Base-by-base conservation (phyloP, 2,888 invertebrate species). In the Drosophila quinaria region DNA sequence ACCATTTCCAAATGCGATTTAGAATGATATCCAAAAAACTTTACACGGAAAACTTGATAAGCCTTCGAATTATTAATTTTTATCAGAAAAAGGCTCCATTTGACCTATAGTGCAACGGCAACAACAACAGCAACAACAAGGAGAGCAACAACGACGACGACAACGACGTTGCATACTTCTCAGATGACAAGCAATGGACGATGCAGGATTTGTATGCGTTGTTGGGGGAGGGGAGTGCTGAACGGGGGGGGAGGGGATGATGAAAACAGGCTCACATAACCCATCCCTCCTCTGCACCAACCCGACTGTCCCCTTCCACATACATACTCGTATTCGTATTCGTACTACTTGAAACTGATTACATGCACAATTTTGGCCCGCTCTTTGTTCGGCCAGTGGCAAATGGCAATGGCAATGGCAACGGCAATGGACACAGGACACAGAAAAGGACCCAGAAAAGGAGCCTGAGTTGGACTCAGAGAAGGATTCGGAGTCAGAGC, bases 301-400 rank as follows among this genome's bases (percentile, higher is more conserved):
- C 3, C n/a, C n/a, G n/a, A n/a, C n/a, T n/a, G n/a, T 22, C 22
- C 42, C 9, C 29, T 5, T 10, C 1, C 9, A 55, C 75, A 71
- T 65, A 71, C 67, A 83, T 74, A 72, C 55, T 51, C 64, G 35
- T 42, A 46, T 52, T 65, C 67, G 81, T 73, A 75, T 51, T 51
- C 64, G 35, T 42, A 46, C 59, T 65, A 78, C 87, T 87, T 87
- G 78, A 83, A 87, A 87, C 84, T 87, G 84, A 87, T 85, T 85
- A 86, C 82, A 86, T 87, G 87, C 85, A 85, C 85, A 85, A 87
- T 81, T 87, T 87, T 84, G 78, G 80, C 84, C 75, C 69, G 78
- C 63, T 80, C 87, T 80, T 87, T 84, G 84, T 85, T 81, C 87
- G 54, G 71, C 70, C 73, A 67, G 67, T 61, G 63, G 64, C 70